phyloP scores from a whole-genome alignment of 2,113 vertebrate species.

The Prietella phreatophila region DNA sequence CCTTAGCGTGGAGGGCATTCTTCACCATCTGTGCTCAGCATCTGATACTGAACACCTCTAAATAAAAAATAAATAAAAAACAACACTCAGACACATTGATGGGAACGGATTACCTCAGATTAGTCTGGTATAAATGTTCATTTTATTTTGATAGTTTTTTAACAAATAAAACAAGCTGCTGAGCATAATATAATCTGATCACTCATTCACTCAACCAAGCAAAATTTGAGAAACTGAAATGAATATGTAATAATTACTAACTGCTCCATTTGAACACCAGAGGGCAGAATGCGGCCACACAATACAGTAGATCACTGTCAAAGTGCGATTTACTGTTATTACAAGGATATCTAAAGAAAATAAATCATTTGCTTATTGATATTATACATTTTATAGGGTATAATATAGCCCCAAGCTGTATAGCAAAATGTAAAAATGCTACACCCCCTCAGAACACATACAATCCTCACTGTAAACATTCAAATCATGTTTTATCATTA shows the following conservation, averaged over 20 bases:
- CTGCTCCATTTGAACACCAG: conserved; percentile 51
- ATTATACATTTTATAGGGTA: not conserved
- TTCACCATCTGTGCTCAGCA: conserved; percentile 47
- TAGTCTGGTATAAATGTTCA: not conserved
- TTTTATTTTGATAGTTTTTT: conserved; percentile 5
- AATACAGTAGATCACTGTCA: not conserved
- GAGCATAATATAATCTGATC: not conserved
- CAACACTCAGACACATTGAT: conserved; percentile 47
- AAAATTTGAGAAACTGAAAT: not conserved
- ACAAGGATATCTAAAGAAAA: not conserved
- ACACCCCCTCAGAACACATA: not conserved
- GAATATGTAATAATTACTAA: conserved; percentile 4
- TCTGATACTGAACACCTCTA: conserved; percentile 39
- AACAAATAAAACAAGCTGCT: not conserved
- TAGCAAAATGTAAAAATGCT: not conserved
- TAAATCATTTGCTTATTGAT: not conserved
- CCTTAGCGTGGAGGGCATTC: conserved; percentile 19
- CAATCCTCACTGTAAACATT: not conserved
- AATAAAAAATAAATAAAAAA: conserved; percentile 31
- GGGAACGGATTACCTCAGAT: conserved; percentile 21
- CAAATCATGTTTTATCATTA: not conserved
- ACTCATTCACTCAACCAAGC: not conserved
- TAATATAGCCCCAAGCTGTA: not conserved
- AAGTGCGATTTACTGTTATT: not conserved
- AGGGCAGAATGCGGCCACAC: conserved; percentile 51